Conservation (phyloP, 2,113 vertebrate genomes). For the Carassius carassius region DNA sequence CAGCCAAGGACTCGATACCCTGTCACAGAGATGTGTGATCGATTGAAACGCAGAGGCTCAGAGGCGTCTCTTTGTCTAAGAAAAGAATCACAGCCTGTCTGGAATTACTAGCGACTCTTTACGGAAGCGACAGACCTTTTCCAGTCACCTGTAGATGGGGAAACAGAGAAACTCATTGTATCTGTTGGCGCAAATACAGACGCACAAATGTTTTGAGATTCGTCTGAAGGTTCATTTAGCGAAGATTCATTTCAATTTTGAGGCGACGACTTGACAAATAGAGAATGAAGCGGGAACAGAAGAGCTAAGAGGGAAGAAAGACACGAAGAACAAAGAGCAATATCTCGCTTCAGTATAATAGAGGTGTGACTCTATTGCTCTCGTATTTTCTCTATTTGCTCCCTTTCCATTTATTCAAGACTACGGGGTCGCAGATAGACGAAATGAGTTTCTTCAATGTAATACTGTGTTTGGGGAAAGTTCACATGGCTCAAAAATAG, state of each 20-base stretch:
- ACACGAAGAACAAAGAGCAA: not conserved
- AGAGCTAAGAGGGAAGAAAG: constrained; percentile 33
- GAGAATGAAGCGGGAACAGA: constrained; percentile 13
- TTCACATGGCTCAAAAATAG: constrained; percentile 35
- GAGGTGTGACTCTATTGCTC: constrained; percentile 46
- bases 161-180: not conserved
- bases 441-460: constrained; percentile 62
- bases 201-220: not conserved
- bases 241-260: constrained; percentile 37
- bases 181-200: not conserved
- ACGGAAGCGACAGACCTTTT: constrained; percentile 29
- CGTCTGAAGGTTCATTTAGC: not conserved
- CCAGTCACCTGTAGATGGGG: not conserved
- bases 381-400: constrained; percentile 34
- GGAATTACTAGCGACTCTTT: constrained; percentile 51
- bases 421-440: constrained; percentile 58
- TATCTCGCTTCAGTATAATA: constrained; percentile 37
- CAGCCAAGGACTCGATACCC: constrained; percentile 48
- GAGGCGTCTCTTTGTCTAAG: constrained; percentile 41
- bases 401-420: constrained; percentile 52
- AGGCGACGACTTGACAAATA: constrained; percentile 13
- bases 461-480: constrained; percentile 41
- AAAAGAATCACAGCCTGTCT: constrained; percentile 52
- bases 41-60: constrained; percentile 43
- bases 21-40: constrained; percentile 56